Base-by-base conservation (phyloP, 2,888 invertebrate genomes). In the Acholoe squamosa region DNA sequence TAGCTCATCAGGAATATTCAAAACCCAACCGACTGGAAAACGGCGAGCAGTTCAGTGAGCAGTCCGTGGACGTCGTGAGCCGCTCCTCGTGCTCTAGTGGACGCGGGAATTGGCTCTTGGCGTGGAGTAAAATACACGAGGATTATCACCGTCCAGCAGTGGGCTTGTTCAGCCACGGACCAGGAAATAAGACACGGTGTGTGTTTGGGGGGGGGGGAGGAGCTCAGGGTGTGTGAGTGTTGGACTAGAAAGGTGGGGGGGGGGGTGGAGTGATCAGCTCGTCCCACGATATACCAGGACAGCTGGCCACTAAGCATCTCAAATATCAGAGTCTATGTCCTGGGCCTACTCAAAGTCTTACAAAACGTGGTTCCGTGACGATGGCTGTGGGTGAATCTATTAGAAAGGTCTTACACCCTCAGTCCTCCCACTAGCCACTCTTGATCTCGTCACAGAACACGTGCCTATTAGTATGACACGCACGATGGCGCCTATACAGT, bases 101-200 rank as follows among this genome's bases (percentile, higher is more conserved):
- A 16, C 67, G 12, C 67, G 22, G 67, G n/a, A 67, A 67, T 67
- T 67, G 67, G 67, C 67, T 67, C n/a, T 67, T n/a, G n/a, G n/a
- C 14, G 14, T 25, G 54, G 67, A n/a, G 54, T n/a, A 67, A 67
- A 67, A 67, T 67, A n/a, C 14, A 7, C 14, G 22, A n/a, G n/a
- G 67, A 67, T 67, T 67, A 67, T 67, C 67, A 25, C 67, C 16
- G 67, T 7, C 67, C 67, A n/a, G 67, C 67, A 67, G 67, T 7
- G 54, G 54, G 19, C 54, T 10, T 10, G 12, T 7, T n/a, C 67
- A 12, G 67, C 14, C 67, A 10, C 10, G 12, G 54, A 67, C 67
- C 16, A 67, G 67, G 67, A 67, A 67, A 67, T 67, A 67, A 67
- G 67, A 67, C 19, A n/a, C 19, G 54, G 54, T 54, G 54, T 54